Percentiles rank a stretch among this genome's conserved stretches.
Conservation (phyloP, 2,888 invertebrate genomes). For the Eremobia ochroleuca region DNA sequence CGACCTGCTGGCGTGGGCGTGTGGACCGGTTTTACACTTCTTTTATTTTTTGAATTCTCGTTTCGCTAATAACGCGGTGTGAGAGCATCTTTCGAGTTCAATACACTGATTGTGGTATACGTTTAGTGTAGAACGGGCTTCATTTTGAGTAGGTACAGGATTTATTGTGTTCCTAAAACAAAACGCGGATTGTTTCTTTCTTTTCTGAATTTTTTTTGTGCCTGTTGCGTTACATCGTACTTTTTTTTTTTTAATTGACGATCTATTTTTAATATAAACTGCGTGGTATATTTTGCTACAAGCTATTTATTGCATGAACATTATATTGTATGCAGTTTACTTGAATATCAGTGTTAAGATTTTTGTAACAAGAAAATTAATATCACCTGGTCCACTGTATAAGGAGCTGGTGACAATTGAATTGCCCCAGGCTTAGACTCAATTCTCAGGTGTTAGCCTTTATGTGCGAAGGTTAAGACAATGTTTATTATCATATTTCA, state of each 20-base stretch:
- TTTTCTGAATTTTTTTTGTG: constrained; percentile 5
- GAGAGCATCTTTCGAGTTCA: constrained; percentile 76
- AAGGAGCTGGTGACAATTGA: constrained; percentile 54
- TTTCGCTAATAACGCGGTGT: constrained; percentile 80
- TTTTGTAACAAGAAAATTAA: constrained; percentile 19
- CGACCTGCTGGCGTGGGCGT: constrained; percentile 75
- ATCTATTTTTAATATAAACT: background rate
- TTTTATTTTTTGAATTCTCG: constrained; percentile 75
- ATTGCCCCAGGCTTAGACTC: constrained; percentile 29
- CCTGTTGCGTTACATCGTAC: background rate
- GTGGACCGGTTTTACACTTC: constrained; percentile 71
- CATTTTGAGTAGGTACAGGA: constrained; percentile 14
- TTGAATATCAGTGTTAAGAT: constrained; percentile 5
- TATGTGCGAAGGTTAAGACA: constrained; percentile 58
- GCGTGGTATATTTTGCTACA: background rate
- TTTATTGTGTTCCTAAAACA: constrained; percentile 45
- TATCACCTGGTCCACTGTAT: constrained; percentile 34
- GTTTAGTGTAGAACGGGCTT: constrained; percentile 50
- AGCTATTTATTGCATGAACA: background rate
- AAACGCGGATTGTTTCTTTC: constrained; percentile 12
- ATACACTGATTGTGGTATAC: constrained; percentile 71
- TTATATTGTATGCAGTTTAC: background rate
- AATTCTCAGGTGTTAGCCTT: constrained; percentile 54
- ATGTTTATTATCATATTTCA: constrained; percentile 62
- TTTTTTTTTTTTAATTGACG: background rate